Conservation (phyloP, 2,888 invertebrate genomes). For the Agrotis exclamationis region DNA sequence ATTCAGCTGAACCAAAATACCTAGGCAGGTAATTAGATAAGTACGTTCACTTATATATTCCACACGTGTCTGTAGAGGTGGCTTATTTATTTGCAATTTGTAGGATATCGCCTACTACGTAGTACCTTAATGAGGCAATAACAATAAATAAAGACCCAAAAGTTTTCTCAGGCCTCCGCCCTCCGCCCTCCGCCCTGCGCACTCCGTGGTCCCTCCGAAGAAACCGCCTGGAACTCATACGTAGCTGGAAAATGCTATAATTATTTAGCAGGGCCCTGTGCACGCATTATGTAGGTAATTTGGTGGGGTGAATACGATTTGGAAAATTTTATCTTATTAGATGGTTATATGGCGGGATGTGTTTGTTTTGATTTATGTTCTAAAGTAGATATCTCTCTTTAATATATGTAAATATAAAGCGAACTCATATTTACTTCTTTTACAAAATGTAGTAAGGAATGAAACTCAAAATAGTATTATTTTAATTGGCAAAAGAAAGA, state of each 20-base stretch:
- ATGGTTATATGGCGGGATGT: conserved; percentile 34
- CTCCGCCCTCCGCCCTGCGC: conserved; percentile 75
- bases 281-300: conserved; percentile 72
- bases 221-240: conserved; percentile 84
- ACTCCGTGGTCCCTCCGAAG: conserved; percentile 85
- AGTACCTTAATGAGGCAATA: conserved; percentile 91
- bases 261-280: conserved; percentile 76
- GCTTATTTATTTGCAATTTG: conserved; percentile 91
- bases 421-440: neutral
- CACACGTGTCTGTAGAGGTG: conserved; percentile 77
- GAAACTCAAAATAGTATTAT: too few species aligned
- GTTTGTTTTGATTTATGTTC: conserved; percentile 49
- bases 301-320: conserved; percentile 69
- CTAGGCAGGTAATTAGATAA: conserved; percentile 73
- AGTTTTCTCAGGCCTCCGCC: conserved; percentile 87
- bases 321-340: conserved; percentile 67
- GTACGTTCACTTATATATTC: conserved; percentile 81
- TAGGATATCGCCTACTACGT: conserved; percentile 89
- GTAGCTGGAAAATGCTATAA: conserved; percentile 82
- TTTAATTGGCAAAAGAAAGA: too few species aligned
- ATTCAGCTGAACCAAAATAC: conserved; percentile 48
- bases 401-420: too few species aligned
- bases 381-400: neutral
- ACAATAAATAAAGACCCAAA: conserved; percentile 91
- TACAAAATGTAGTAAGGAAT: too few species aligned